Evolutionary conservation across 64 coral and sea anemone genomes (phyloP).

Genomic region (Pachyseris speciosa): DNA sequence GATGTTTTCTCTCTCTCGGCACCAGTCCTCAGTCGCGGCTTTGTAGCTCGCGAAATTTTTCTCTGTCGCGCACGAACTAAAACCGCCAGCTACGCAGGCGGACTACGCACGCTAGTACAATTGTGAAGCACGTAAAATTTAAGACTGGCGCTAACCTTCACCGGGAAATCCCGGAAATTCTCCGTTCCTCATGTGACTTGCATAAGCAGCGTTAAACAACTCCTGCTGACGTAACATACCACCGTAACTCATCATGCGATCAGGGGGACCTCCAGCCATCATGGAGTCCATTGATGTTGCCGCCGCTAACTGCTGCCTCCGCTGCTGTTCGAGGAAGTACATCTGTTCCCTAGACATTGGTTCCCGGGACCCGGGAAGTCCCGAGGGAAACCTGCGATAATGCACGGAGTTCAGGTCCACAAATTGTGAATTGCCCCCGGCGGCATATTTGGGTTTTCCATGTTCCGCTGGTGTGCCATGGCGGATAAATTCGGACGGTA

Average conservation of each 20-base stretch:
- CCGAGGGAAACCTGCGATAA: conserved; percentile 46
- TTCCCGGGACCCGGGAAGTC: conserved; percentile 23
- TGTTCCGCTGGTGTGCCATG: conserved; percentile 13
- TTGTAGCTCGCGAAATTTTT: too few relatives aligned
- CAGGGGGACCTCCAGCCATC: conserved; percentile 48
- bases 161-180: conserved; percentile 21
- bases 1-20: too few relatives aligned
- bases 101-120: too few relatives aligned
- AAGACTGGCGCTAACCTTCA: conserved; percentile 13
- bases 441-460: not conserved
- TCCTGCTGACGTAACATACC: conserved; percentile 74
- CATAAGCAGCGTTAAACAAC: conserved; percentile 64
- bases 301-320: conserved; percentile 52
- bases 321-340: conserved; percentile 51
- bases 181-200: conserved; percentile 67
- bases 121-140: too few relatives aligned
- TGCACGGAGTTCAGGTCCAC: conserved; percentile 69
- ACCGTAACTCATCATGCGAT: conserved; percentile 54
- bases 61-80: not conserved
- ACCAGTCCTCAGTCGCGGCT: too few relatives aligned
- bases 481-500: conserved; percentile 22
- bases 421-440: conserved; percentile 50
- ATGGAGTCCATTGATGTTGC: conserved; percentile 49
- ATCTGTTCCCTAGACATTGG: conserved; percentile 44
- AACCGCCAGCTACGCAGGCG: not conserved